A percentile compares a stretch with the other conserved stretches of the same genome.
Conservation (phyloP, 2,888 invertebrate genomes). For the Hyposoter didymator region DNA sequence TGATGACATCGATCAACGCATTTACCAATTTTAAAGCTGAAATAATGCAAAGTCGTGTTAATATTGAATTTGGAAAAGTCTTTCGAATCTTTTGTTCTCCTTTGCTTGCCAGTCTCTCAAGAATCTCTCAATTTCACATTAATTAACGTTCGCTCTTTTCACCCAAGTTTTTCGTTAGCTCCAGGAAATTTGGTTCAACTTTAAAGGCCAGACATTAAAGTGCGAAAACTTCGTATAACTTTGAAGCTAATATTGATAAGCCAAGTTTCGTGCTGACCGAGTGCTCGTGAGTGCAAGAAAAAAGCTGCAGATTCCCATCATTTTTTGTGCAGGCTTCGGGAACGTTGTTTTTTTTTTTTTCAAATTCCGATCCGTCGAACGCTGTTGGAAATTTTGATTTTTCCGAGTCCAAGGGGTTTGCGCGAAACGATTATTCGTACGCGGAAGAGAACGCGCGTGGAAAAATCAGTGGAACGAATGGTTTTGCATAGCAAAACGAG, state of each 20-base stretch:
- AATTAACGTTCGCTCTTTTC: neutral
- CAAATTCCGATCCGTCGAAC: no score
- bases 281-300: neutral
- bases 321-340: no score
- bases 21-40: neutral
- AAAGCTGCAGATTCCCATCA: neutral
- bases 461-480: conserved; percentile 11
- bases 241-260: neutral
- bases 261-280: neutral
- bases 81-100: neutral
- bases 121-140: neutral
- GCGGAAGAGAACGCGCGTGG: neutral
- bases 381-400: no score
- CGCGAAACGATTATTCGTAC: no score
- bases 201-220: neutral
- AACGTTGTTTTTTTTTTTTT: no score
- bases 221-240: neutral
- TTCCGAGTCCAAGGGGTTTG: no score
- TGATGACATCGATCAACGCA: neutral
- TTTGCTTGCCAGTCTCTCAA: neutral
- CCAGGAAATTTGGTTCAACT: neutral
- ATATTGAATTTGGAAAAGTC: neutral
- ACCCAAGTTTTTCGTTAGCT: neutral
- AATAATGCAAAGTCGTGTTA: neutral
- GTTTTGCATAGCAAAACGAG: conserved; percentile 5